Base-by-base conservation (phyloP, 2,888 invertebrate species). In the Pachydiplax longipennis region DNA sequence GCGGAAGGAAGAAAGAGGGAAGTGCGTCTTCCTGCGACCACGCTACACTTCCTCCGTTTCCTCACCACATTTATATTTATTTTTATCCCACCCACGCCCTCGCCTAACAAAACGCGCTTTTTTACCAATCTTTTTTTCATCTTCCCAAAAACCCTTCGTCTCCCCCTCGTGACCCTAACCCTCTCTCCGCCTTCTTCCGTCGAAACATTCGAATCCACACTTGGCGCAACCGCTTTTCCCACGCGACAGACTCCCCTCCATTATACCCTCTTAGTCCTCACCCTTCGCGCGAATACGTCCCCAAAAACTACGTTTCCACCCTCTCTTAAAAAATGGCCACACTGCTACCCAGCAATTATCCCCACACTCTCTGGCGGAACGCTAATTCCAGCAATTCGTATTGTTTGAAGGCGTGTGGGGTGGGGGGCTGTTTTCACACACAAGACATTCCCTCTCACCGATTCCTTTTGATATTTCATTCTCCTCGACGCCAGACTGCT, bases 41-140 rank as follows among this genome's bases (percentile, higher is more conserved):
- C 58, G 83, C 83, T 53, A 58, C 58, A 31, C 61, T 61, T 87
- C 87, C 58, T 87, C 35, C 83, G 83, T 58, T 83, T 83, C 61
- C 87, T 87, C 61, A 61, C 37, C 65, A 58, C 81, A 44, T 44
- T 81, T 81, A 37, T 44, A 61, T 87, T 87, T 87, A 87, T 87
- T 87, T 87, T 87, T 87, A 87, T 87, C 87, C 87, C 87, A 87
- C 87, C 61, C 58, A 44, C 44, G 44, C 44, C 44, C 44, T 18
- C 53, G 53, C 13, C 53, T 53, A 53, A 53, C 53, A 48, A 83
- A 83, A 83, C 82, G 48, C 48, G 82, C 53, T 53, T 83, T 83
- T 83, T 83, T 83, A 83, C 82, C 53, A 53, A 83, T 83, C 82
- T 83, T 53, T 53, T n/a, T 53, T 25, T 48, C 48, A 48, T 48